phyloP scores from a whole-genome alignment of 2,888 invertebrate genomes.

The Ophion obscuratus region DNA sequence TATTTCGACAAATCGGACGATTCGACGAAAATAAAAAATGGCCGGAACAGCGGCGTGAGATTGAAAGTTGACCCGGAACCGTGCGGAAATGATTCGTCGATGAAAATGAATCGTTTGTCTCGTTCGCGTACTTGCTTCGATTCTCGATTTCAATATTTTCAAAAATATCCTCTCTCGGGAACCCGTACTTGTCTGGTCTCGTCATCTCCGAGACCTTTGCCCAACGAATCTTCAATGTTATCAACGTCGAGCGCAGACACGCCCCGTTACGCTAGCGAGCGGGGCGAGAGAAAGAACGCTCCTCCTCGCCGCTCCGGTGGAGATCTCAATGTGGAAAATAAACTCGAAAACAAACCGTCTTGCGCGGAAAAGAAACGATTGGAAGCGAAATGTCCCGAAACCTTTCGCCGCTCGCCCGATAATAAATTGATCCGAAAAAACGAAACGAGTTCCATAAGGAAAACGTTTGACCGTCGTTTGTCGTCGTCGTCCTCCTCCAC shows the following conservation, averaged over 20 bases:
- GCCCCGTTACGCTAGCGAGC: not conserved
- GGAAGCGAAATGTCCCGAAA: slow-evolving; percentile 52
- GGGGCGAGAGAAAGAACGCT: not conserved
- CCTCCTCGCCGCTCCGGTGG: not conserved
- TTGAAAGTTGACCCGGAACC: slow-evolving; percentile 38
- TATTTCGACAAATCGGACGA: not conserved
- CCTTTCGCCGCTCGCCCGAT: slow-evolving; percentile 51
- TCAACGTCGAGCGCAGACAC: not conserved
- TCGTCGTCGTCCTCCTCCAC: not conserved
- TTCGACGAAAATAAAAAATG: not conserved
- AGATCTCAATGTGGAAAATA: not conserved
- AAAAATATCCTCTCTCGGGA: slow-evolving; percentile 1
- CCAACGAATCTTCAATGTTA: not conserved
- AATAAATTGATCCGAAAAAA: not conserved
- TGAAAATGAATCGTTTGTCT: slow-evolving; percentile 14
- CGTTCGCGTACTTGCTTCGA: not conserved
- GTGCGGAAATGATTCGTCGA: slow-evolving; percentile 36
- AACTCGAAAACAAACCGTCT: not conserved
- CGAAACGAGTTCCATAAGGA: not conserved
- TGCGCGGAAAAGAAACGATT: slow-evolving; percentile 20
- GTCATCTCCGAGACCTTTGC: slow-evolving; percentile 1
- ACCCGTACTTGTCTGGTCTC: slow-evolving; percentile 13
- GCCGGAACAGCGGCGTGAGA: slow-evolving; percentile 4
- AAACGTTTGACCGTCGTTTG: not conserved
- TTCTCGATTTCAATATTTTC: slow-evolving; percentile 6